Evolutionary conservation across 2,113 vertebrate species (phyloP).

Genomic region (Hyperoodon ampullatus): DNA sequence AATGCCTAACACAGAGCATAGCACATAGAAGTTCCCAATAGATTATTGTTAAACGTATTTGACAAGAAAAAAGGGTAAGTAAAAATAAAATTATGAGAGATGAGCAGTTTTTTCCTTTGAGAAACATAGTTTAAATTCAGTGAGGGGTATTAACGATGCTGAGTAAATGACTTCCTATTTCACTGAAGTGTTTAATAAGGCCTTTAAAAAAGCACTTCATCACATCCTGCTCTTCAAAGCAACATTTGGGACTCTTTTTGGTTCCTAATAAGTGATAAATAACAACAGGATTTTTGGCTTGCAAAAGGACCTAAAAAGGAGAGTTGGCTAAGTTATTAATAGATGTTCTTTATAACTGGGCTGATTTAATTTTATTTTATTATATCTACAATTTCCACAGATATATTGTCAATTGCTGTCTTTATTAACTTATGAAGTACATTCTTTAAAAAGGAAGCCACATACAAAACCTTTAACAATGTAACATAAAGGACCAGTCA

Average conservation of each 20-base stretch:
- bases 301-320: not conserved
- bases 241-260: conserved; percentile 54
- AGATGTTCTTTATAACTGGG: not conserved
- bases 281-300: conserved; percentile 35
- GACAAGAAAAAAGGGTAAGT: conserved; percentile 10
- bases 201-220: conserved; percentile 59
- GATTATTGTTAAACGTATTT: conserved; percentile 4
- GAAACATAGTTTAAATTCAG: conserved; percentile 58
- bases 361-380: not conserved
- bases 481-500: not conserved
- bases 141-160: not conserved
- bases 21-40: not conserved
- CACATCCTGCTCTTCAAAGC: conserved; percentile 57
- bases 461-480: not conserved
- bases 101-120: not conserved
- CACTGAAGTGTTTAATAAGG: conserved; percentile 60
- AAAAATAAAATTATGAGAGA: conserved; percentile 19
- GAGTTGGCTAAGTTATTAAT: conserved; percentile 11
- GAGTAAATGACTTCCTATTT: conserved; percentile 61
- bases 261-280: conserved; percentile 49
- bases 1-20: not conserved
- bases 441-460: not conserved
- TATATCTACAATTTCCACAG: not conserved
- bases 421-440: not conserved
- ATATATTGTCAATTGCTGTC: not conserved